A percentile compares a stretch with the other conserved stretches of the same genome.
Evolutionary conservation across 1,140 invertebrate species (phyloP).

Genomic region (Pogonomyrmex californicus): DNA sequence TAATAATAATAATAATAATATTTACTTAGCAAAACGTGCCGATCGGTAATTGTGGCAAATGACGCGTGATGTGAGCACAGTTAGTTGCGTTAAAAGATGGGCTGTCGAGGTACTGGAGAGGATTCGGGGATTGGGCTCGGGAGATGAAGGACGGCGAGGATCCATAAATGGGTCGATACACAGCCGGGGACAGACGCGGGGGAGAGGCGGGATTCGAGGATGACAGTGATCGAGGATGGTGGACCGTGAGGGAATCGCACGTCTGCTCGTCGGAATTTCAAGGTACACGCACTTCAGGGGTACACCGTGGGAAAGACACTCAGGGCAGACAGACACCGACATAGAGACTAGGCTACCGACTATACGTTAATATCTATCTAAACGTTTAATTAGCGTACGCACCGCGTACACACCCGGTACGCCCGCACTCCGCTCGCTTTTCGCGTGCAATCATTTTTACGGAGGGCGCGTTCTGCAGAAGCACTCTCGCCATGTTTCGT

Average conservation of each 20-base stretch:
- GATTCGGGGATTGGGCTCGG: conserved; percentile 46
- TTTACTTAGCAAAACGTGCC: conserved; percentile 84
- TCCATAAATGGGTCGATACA: conserved; percentile 36
- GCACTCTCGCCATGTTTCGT: conserved; percentile 50
- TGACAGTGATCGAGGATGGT: conserved; percentile 34
- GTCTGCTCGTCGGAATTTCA: conserved; percentile 71
- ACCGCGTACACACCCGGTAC: conserved; percentile 79
- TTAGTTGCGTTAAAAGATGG: conserved; percentile 76
- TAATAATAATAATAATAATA: conserved; percentile 65
- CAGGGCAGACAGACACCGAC: conserved; percentile 85
- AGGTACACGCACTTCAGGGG: conserved; percentile 77
- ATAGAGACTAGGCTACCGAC: conserved; percentile 85
- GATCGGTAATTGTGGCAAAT: conserved; percentile 82
- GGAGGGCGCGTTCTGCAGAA: conserved; percentile 49
- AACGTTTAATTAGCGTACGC: conserved; percentile 76
- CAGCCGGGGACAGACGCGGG: conserved; percentile 1
- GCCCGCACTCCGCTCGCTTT: conserved; percentile 74
- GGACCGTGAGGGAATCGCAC: conserved; percentile 61
- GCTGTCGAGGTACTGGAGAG: conserved; percentile 22
- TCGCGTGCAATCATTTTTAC: conserved; percentile 40
- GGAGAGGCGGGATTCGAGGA: conserved; percentile 15
- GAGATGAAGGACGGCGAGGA: conserved; percentile 67
- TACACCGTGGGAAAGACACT: conserved; percentile 84
- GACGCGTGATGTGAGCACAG: conserved; percentile 81
- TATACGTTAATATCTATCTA: conserved; percentile 82